Percentiles rank a stretch among this genome's conserved stretches.
phyloP scores from a whole-genome alignment of 2,888 invertebrate species.

The Epiblema foenella region DNA sequence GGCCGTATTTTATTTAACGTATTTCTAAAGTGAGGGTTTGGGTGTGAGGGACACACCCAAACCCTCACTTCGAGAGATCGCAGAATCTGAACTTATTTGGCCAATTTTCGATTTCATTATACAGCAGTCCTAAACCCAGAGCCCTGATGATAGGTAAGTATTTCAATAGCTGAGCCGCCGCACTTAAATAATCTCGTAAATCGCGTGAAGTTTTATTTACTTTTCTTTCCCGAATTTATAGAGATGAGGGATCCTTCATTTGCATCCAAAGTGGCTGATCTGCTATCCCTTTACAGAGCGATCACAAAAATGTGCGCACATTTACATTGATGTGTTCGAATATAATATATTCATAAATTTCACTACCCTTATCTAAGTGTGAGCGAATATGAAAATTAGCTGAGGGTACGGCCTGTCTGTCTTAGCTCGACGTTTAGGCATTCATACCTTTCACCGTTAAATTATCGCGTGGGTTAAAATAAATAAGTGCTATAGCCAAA shows the following conservation, averaged over 20 bases:
- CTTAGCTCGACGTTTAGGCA: not conserved
- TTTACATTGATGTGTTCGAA: slow-evolving; percentile 52
- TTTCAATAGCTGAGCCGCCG: slow-evolving; percentile 30
- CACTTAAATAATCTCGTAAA: slow-evolving; percentile 36
- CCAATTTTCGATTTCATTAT: not conserved
- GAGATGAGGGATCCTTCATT: slow-evolving; percentile 48
- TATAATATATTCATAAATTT: slow-evolving; percentile 48
- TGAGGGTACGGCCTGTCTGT: not conserved
- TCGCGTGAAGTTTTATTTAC: slow-evolving; percentile 41
- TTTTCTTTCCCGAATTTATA: slow-evolving; percentile 38
- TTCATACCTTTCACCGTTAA: not conserved
- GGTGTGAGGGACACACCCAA: not conserved
- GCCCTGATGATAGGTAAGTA: not conserved
- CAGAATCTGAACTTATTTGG: not conserved
- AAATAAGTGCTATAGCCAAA: too few species aligned
- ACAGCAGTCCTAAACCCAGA: not conserved
- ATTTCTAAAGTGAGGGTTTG: not conserved
- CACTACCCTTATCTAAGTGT: slow-evolving; percentile 40
- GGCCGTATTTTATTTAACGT: not conserved
- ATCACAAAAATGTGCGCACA: slow-evolving; percentile 55
- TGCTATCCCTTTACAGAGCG: slow-evolving; percentile 53
- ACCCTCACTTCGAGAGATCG: too few species aligned
- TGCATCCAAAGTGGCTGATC: slow-evolving; percentile 57
- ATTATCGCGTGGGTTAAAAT: not conserved
- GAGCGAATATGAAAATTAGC: slow-evolving; percentile 33